A percentile compares a stretch with the other conserved stretches of the same genome.
Evolutionary conservation across 2,888 invertebrate genomes (phyloP).

Genomic region (Dioctria rufipes): DNA sequence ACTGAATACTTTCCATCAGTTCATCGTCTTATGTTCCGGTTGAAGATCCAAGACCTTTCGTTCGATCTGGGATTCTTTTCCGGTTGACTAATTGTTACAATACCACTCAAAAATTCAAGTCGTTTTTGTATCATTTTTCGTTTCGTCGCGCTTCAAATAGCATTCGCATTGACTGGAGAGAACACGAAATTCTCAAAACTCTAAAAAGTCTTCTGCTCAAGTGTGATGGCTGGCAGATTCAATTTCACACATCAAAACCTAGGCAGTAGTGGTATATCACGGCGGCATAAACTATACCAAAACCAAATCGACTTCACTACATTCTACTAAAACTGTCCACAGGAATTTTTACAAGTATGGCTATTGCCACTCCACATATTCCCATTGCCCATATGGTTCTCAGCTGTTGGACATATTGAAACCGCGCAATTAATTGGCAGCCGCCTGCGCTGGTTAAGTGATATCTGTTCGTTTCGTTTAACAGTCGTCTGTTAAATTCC

Average conservation of each 20-base stretch:
- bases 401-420: conserved; percentile 14
- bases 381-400: conserved; percentile 14
- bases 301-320: conserved; percentile 8
- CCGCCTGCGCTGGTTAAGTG: conserved; percentile 15
- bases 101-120: background rate
- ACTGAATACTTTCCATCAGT: too few relatives aligned
- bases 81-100: background rate
- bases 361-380: background rate
- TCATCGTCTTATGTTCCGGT: too few relatives aligned
- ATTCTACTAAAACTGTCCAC: conserved; percentile 2
- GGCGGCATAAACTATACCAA: too few relatives aligned
- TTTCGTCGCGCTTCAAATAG: background rate
- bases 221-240: background rate
- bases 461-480: background rate
- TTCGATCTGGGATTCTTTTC: conserved; percentile 17
- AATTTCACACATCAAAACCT: background rate
- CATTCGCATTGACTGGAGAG: conserved; percentile 11
- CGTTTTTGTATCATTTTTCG: background rate
- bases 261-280: too few relatives aligned
- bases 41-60: background rate
- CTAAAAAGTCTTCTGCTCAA: background rate
- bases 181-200: background rate
- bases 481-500: background rate
- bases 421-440: conserved; percentile 14
- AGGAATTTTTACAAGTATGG: background rate